Percentiles rank a stretch among this genome's conserved stretches.
Evolutionary conservation across 2,113 vertebrate genomes (phyloP).

Genomic region (Galbula dea): DNA sequence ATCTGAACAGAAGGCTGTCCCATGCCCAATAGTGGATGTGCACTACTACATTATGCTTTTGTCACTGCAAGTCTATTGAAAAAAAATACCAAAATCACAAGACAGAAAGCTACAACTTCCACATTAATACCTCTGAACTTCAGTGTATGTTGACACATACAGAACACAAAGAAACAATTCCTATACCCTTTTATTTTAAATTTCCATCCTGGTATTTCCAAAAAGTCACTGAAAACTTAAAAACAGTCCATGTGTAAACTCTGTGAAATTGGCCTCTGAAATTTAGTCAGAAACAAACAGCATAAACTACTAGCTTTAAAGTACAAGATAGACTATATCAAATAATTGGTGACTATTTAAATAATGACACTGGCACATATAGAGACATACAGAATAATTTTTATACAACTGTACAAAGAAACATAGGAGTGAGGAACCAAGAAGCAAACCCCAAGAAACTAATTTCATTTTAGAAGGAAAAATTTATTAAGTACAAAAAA

Average conservation of each 20-base stretch:
- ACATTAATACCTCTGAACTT: not conserved
- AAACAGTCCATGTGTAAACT: not conserved
- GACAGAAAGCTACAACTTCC: not conserved
- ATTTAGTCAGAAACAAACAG: slow-evolving; percentile 19
- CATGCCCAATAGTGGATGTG: not conserved
- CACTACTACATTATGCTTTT: not conserved
- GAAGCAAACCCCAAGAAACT: slow-evolving; percentile 30
- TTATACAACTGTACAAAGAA: slow-evolving; percentile 4
- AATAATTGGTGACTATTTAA: no score
- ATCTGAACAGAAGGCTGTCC: not conserved
- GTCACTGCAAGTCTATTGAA: not conserved
- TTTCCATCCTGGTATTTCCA: not conserved
- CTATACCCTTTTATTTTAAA: no score
- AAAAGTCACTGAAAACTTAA: not conserved
- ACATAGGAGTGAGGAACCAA: not conserved
- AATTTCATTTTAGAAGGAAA: slow-evolving; percentile 35
- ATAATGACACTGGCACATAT: slow-evolving; percentile 32
- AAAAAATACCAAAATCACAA: not conserved
- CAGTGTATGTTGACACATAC: not conserved
- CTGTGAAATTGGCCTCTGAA: not conserved
- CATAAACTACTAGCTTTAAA: not conserved
- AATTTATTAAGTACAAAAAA: slow-evolving; percentile 46
- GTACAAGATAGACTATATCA: slow-evolving; percentile 29
- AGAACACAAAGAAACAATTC: not conserved
- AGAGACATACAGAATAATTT: not conserved